phyloP scores from a whole-genome alignment of 2,113 vertebrate species.

The Engystomops pustulosus region DNA sequence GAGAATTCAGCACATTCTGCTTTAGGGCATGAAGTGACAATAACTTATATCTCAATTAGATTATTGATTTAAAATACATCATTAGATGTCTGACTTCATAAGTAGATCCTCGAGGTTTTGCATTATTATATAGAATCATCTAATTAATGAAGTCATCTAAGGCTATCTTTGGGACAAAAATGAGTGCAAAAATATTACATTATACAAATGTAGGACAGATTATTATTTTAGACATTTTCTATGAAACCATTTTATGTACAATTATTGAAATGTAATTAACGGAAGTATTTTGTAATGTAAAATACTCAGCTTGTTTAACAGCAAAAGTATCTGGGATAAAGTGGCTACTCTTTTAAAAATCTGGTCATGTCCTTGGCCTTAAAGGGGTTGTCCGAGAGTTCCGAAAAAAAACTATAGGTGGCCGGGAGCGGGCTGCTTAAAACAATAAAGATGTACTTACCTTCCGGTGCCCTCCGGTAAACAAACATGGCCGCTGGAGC shows the following conservation, averaged over 20 bases:
- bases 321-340: no score
- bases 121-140: neutral
- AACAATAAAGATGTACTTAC: no score
- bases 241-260: neutral
- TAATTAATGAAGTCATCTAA: conserved; percentile 28
- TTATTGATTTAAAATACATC: conserved; percentile 39
- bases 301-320: no score
- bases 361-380: no score
- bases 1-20: conserved; percentile 1
- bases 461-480: no score
- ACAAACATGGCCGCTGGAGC: no score
- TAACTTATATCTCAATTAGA: conserved; percentile 17
- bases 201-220: neutral
- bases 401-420: no score
- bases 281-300: neutral
- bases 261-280: conserved; percentile 1
- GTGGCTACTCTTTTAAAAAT: no score
- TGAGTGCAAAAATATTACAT: neutral
- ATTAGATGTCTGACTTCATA: neutral
- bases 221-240: neutral
- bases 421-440: no score
- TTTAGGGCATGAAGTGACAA: conserved; percentile 23
- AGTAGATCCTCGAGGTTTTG: conserved; percentile 11
- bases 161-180: no score
- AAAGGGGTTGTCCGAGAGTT: no score